These are phyloP conservation scores for Paraescarpia echinospica DNA, from an alignment of 1,140 invertebrate species.

Conservation along the genomic window DNA sequence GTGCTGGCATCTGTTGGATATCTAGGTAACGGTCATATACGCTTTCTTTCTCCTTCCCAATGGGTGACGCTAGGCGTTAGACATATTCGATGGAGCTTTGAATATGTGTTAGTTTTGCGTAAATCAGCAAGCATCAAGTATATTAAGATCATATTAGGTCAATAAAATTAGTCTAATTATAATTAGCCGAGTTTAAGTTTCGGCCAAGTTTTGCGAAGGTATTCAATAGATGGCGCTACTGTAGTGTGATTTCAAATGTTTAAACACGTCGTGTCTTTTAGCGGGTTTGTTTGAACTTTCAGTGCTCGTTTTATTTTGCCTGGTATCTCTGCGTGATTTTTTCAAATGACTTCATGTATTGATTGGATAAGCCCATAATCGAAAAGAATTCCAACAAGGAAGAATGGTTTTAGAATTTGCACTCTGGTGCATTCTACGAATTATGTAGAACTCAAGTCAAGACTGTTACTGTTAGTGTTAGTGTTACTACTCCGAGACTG, in stretches of 20 bases:
- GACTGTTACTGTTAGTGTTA: too few species aligned
- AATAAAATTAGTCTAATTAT: background rate
- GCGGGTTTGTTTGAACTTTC: background rate
- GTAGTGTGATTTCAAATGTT: background rate
- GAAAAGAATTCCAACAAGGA: background rate
- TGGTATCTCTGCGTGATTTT: background rate
- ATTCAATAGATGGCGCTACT: background rate
- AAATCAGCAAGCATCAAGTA: too few species aligned
- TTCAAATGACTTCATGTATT: background rate
- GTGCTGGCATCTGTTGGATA: background rate
- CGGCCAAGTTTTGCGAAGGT: background rate
- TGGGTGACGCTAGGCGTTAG: too few species aligned
- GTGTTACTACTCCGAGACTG: too few species aligned
- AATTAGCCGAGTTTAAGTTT: background rate
- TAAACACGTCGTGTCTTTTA: background rate
- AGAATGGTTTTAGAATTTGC: too few species aligned
- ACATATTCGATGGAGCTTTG: too few species aligned
- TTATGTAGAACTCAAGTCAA: too few species aligned
- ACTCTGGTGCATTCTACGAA: too few species aligned
- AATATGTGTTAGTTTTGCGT: too few species aligned
- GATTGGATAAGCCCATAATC: background rate
- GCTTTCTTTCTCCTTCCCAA: too few species aligned
- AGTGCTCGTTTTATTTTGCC: background rate
- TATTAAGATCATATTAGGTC: too few species aligned
- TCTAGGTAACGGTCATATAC: background rate